Percentiles rank a stretch among this genome's conserved stretches.
Conservation (phyloP, 2,797 vertebrate species). For the Enteromius treurensis region DNA sequence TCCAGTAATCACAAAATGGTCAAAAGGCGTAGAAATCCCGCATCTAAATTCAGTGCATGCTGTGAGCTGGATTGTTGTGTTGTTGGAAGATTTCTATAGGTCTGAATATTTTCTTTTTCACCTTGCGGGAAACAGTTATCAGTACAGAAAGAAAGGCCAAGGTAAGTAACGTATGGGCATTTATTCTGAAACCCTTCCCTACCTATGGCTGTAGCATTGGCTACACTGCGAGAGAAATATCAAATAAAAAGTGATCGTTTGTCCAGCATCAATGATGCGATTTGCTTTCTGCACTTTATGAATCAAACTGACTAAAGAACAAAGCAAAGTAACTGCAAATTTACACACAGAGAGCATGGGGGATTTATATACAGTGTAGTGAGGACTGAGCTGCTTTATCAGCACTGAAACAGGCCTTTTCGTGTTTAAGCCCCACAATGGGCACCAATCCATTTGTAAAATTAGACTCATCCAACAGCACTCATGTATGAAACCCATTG, state of each 20-base stretch:
- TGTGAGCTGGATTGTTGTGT: neutral
- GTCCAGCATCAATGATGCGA: constrained; percentile 69
- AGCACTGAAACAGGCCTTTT: constrained; percentile 79
- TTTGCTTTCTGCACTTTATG: constrained; percentile 62
- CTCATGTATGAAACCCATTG: constrained; percentile 76
- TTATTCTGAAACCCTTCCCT: constrained; percentile 61
- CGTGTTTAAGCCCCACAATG: constrained; percentile 77
- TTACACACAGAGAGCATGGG: constrained; percentile 76
- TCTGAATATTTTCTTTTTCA: neutral
- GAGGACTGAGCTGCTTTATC: constrained; percentile 79
- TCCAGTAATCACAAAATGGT: neutral
- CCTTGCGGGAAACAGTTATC: neutral
- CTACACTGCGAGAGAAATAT: constrained; percentile 46
- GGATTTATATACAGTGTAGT: constrained; percentile 80
- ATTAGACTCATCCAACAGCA: constrained; percentile 74
- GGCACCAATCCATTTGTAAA: constrained; percentile 79
- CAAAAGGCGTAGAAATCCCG: neutral
- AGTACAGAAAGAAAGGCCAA: neutral
- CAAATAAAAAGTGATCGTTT: constrained; percentile 69
- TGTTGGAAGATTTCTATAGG: neutral
- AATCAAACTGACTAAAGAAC: constrained; percentile 68
- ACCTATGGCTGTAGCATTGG: constrained; percentile 60
- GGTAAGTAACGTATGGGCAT: neutral
- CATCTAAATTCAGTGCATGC: constrained; percentile 2
- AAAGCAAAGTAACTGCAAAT: constrained; percentile 68